Evolutionary conservation across 1,140 invertebrate genomes (phyloP), one percentile per base, ranked within the genome.

Genomic region (Plectrocnemia conspersa): DNA sequence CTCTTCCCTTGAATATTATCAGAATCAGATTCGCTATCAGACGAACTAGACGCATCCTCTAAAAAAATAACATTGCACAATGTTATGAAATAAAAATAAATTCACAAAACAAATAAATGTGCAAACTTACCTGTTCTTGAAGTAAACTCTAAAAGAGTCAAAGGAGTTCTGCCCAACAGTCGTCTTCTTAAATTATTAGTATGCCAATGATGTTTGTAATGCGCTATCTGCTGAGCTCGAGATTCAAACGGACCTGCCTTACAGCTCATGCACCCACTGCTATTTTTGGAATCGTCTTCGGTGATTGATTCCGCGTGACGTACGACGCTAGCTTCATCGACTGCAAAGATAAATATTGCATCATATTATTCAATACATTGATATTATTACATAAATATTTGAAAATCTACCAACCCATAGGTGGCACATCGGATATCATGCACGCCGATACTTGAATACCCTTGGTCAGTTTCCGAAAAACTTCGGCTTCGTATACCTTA

Each of bases 11-110:
- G 11, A 13, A n/a, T 71, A 52, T 74, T 72, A n/a, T 80, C 79
- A 3, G 69, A 73, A 54, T 84, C 82, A 4, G 78, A 79, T 52
- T 87, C 85, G 53, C 82, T 86, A 15, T 84, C 86, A 3, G 86
- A 89, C 56, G 87, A 81, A 71, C 86, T 89, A 2, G 86, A 88
- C 33, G 86, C 74, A 65, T 86, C 84, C 69, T 82, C 84, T 83
- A 60, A 7, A 48, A 13, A 5, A 47, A 33, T 32, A 18, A 3
- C 11, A 46, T 32, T 25, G 9, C 15, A 40, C 6, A 40, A 15
- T 15, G 15, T 9, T 15, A 40, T 38, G 6, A 40, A 40, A 40
- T 40, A 40, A 40, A 6, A 38, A 32, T 29, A 25, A 16, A 32
- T 7, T 32, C 6, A 7, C 22, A 33, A 32, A 47, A 47, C 11